Conservation (phyloP, 2,113 vertebrate species). For the Rhineura floridana region DNA sequence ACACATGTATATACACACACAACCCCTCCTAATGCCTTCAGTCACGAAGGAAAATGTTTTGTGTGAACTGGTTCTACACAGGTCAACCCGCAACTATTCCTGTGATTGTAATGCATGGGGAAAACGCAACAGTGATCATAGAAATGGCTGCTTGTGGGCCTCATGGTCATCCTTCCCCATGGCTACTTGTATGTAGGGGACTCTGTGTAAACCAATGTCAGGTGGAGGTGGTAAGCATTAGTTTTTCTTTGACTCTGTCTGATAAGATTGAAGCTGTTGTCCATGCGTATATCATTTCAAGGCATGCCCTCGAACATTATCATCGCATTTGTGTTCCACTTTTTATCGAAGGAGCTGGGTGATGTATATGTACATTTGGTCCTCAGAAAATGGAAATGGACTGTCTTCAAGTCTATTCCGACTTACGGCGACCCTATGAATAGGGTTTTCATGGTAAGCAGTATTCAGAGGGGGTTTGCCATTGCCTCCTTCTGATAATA, state of each 20-base stretch:
- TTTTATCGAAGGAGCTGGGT: background rate
- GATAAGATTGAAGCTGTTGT: background rate
- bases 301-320: background rate
- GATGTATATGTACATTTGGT: background rate
- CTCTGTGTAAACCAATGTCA: background rate
- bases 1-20: background rate
- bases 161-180: background rate
- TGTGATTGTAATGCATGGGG: background rate
- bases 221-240: background rate
- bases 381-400: too few relatives aligned
- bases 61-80: background rate
- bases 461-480: too few relatives aligned
- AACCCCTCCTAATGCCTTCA: background rate
- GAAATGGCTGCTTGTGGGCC: background rate
- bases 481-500: too few relatives aligned
- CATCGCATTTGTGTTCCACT: background rate
- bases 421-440: too few relatives aligned
- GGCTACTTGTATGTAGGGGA: background rate
- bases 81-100: background rate
- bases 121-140: background rate
- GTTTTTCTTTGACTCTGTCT: background rate
- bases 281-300: background rate
- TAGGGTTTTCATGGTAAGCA: too few relatives aligned
- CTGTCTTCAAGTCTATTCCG: too few relatives aligned
- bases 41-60: background rate